phyloP scores from a whole-genome alignment of 30 jellyfish, hydroid and myxozoan species.

The Phacellophora camtschatica region DNA sequence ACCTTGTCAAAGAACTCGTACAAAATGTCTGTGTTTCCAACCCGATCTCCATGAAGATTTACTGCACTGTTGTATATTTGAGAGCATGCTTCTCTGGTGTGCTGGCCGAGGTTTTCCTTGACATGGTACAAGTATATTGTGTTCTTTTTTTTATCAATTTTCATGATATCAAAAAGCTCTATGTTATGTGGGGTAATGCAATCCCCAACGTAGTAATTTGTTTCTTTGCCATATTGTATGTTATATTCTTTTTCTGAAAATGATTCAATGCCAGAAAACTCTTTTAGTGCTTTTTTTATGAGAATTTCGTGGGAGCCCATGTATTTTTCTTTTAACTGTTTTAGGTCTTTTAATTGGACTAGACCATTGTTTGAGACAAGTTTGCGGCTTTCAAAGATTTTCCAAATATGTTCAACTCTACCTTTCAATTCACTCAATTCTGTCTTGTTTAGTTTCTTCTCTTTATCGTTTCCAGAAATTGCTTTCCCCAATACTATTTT shows the following conservation, averaged over 20 bases:
- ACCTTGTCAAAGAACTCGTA: neutral
- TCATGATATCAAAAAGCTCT: conserved; percentile 1
- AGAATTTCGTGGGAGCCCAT: too few relatives aligned
- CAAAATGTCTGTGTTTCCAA: neutral
- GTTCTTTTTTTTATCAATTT: neutral
- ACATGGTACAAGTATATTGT: neutral
- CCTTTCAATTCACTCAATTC: too few relatives aligned
- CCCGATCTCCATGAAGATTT: neutral
- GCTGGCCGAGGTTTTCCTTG: neutral
- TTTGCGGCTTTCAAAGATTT: too few relatives aligned
- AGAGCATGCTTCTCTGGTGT: neutral
- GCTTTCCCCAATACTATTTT: too few relatives aligned
- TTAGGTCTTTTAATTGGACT: too few relatives aligned
- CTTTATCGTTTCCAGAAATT: too few relatives aligned
- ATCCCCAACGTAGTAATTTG: neutral
- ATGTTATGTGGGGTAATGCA: neutral
- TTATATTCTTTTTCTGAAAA: neutral
- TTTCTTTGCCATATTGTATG: neutral
- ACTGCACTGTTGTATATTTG: neutral
- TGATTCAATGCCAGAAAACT: too few relatives aligned
- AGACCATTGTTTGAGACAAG: too few relatives aligned
- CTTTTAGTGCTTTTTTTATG: too few relatives aligned
- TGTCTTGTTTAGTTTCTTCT: too few relatives aligned
- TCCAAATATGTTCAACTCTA: too few relatives aligned
- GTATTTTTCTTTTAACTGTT: too few relatives aligned